Conservation (phyloP, 2,888 invertebrate species). For the Pachydiplax longipennis region DNA sequence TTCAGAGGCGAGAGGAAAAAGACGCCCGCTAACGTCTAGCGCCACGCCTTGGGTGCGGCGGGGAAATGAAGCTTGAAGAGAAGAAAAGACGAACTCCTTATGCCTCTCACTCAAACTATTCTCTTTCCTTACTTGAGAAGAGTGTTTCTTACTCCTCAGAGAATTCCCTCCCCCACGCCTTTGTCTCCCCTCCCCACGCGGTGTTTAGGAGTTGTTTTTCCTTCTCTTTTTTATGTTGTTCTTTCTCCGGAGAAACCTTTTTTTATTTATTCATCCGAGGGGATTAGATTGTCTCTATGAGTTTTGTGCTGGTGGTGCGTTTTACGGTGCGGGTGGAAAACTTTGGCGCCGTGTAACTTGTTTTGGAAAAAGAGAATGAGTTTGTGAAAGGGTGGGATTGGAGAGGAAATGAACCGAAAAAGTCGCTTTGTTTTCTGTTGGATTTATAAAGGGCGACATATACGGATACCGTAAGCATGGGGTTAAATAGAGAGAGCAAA, state of each 20-base stretch:
- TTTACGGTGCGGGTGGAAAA: background rate
- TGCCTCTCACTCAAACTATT: background rate
- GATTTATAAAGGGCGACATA: no score
- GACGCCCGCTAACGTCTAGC: slow-evolving; percentile 22
- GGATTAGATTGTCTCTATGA: slow-evolving; percentile 41
- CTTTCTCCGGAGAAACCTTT: background rate
- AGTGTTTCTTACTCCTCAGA: slow-evolving; percentile 18
- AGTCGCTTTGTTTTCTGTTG: background rate
- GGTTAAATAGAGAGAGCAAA: no score
- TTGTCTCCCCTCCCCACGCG: background rate
- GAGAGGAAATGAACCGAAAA: background rate
- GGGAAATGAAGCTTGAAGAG: background rate
- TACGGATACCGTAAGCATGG: no score
- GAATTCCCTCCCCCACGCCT: background rate
- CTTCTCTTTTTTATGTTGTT: background rate
- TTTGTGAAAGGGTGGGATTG: background rate
- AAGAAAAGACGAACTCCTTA: background rate
- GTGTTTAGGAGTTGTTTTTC: background rate
- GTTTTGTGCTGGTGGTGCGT: background rate
- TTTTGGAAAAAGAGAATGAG: background rate
- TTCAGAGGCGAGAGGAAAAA: slow-evolving; percentile 4
- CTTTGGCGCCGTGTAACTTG: background rate
- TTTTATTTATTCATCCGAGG: slow-evolving; percentile 18
- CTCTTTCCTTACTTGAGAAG: slow-evolving; percentile 9
- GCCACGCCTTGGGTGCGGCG: slow-evolving; percentile 24